Base-by-base conservation (phyloP, 2,888 invertebrate genomes). In the Sisyra terminalis region DNA sequence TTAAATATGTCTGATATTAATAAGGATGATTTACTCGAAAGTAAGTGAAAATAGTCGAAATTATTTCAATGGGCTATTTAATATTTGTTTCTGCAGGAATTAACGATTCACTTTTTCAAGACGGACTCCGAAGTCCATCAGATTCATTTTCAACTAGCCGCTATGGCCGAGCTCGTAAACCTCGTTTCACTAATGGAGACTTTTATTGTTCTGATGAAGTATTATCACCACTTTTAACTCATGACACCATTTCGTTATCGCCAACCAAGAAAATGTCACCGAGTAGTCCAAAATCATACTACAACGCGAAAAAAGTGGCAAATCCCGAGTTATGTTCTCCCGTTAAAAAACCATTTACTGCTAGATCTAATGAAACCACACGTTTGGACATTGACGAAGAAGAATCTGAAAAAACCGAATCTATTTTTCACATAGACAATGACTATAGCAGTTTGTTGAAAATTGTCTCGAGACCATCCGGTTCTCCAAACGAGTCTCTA, bases 121-220 rank as follows among this genome's bases (percentile, higher is more conserved):
- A 24, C 3, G 24, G 24, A 5, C 24, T 24, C 24, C 24, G 7
- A 24, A 24, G 24, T 24, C 24, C 24, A 13, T 32, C 29, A 7
- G 39, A 30, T 29, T 39, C 13, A 11, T 29, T 39, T 39, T 29
- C 29, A 31, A 67, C 59, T 18, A 76, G 75, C 49, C 67, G 76
- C 10, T 76, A 73, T 56, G 75, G 76, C 7, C 64, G 76, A 54
- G 61, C 69, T 40, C 66, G 71, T 24, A 67, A 69, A 43, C 59
- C 66, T 5, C 74, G 73, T 56, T 56, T 60, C n/a, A 60, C 62
- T 2, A 14, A n/a, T 14, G 50, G 52, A 10, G 69, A 71, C 41
- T 58, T 58, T 46, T 53, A 56, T 2, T 62, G 65, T 24, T 52
- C 58, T 0, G 68, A 69, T 39, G 64, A 60, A 53, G 50, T 57